A percentile compares a stretch with the other conserved stretches of the same genome.
phyloP scores from a whole-genome alignment of 2,888 invertebrate species.

The Seira musarum region DNA sequence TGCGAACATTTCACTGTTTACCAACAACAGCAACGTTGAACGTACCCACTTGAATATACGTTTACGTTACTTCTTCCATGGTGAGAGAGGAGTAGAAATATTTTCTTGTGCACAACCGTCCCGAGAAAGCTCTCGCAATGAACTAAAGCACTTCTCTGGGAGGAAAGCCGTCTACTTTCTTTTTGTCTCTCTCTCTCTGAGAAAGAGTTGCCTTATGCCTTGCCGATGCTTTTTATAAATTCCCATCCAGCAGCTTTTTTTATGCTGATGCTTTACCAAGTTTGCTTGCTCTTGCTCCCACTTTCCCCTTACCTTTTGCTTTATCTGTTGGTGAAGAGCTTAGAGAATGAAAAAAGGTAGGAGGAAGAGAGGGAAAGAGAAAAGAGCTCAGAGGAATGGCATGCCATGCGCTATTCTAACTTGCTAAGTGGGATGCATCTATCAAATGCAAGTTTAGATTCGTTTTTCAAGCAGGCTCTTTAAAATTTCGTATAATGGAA shows the following conservation, averaged over 20 bases:
- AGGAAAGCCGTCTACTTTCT: slow-evolving; percentile 36
- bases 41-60: too few relatives aligned
- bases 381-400: not conserved
- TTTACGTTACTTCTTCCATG: too few relatives aligned
- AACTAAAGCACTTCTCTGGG: slow-evolving; percentile 60
- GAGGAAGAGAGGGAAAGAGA: slow-evolving; percentile 16
- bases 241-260: not conserved
- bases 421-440: slow-evolving; percentile 26
- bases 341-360: not conserved
- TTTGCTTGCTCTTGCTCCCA: not conserved
- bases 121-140: slow-evolving; percentile 66
- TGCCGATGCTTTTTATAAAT: not conserved
- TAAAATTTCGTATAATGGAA: too few relatives aligned
- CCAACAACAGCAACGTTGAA: slow-evolving; percentile 3
- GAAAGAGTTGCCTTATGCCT: slow-evolving; percentile 1
- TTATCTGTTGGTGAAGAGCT: too few relatives aligned
- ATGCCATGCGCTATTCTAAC: slow-evolving; percentile 43
- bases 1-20: not conserved
- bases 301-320: not conserved
- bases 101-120: slow-evolving; percentile 61
- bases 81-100: slow-evolving; percentile 18
- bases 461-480: not conserved
- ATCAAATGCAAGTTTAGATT: not conserved
- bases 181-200: slow-evolving; percentile 13
- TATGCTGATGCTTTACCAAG: not conserved